Percentiles rank a stretch among this genome's conserved stretches.
Evolutionary conservation across 2,888 invertebrate species (phyloP).

Genomic region (Anoncus sp.): DNA sequence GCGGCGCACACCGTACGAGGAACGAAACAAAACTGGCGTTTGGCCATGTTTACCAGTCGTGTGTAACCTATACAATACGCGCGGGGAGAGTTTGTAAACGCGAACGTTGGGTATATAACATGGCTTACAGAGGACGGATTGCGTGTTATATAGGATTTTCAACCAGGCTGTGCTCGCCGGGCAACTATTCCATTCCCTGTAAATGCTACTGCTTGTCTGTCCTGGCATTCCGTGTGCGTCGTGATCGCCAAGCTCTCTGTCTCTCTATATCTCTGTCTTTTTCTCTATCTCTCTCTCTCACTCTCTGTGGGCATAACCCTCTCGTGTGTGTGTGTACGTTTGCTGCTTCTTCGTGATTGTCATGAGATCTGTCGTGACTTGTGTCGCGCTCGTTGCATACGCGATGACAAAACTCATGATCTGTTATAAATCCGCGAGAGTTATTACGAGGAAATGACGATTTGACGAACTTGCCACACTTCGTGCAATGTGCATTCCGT

Average conservation of each 20-base stretch:
- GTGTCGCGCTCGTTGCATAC: background rate
- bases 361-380: conserved; percentile 64
- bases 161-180: conserved; percentile 48
- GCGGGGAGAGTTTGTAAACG: conserved; percentile 44
- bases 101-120: conserved; percentile 57
- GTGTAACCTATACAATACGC: conserved; percentile 63
- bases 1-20: conserved; percentile 62
- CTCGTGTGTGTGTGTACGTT: conserved; percentile 12
- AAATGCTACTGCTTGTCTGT: conserved; percentile 30
- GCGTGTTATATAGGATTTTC: conserved; percentile 69
- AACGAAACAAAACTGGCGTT: conserved; percentile 71
- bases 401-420: too few relatives aligned
- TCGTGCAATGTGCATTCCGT: too few relatives aligned
- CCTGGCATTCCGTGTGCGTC: conserved; percentile 65
- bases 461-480: too few relatives aligned
- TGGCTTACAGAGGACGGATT: conserved; percentile 64
- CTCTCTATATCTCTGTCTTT: background rate
- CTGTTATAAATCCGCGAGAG: too few relatives aligned
- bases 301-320: background rate
- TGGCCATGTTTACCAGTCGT: conserved; percentile 67
- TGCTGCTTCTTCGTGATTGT: conserved; percentile 67
- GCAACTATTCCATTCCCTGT: conserved; percentile 45
- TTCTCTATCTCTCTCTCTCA: background rate
- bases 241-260: conserved; percentile 60
- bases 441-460: too few relatives aligned